Conservation (phyloP, 2,797 vertebrate genomes). For the Lerista edwardsae region DNA sequence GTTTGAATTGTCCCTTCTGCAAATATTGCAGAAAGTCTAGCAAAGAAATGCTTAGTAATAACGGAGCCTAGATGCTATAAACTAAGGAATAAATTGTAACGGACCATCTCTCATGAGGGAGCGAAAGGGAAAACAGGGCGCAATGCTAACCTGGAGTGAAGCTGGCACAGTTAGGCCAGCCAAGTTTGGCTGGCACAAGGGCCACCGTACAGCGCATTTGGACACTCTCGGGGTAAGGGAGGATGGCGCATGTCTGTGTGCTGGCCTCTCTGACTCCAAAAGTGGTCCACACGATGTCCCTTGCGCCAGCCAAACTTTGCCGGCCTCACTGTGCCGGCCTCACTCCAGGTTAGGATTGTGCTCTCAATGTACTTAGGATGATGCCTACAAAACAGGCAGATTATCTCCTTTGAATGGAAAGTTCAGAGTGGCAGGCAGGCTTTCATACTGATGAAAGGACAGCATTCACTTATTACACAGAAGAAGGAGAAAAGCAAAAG, state of each 20-base stretch:
- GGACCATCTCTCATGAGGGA: background rate
- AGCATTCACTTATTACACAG: background rate
- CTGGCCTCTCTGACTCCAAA: no score
- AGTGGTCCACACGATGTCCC: no score
- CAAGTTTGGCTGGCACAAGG: no score
- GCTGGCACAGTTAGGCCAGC: no score
- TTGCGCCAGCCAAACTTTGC: no score
- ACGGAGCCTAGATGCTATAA: background rate
- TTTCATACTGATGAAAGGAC: constrained; percentile 22
- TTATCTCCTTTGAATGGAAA: background rate
- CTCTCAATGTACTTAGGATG: background rate
- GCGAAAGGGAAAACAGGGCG: background rate
- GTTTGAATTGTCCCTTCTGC: background rate
- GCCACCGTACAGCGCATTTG: no score
- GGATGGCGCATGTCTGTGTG: no score
- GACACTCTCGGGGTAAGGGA: no score
- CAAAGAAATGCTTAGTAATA: background rate
- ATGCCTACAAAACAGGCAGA: background rate
- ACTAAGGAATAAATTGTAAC: background rate
- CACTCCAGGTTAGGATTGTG: no score
- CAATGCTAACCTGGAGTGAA: no score
- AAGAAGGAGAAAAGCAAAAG: constrained; percentile 23
- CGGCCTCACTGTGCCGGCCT: no score
- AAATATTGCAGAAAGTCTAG: background rate
- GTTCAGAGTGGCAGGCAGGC: background rate